Conservation (phyloP, 2,888 invertebrate species). For the Tipula unca region DNA sequence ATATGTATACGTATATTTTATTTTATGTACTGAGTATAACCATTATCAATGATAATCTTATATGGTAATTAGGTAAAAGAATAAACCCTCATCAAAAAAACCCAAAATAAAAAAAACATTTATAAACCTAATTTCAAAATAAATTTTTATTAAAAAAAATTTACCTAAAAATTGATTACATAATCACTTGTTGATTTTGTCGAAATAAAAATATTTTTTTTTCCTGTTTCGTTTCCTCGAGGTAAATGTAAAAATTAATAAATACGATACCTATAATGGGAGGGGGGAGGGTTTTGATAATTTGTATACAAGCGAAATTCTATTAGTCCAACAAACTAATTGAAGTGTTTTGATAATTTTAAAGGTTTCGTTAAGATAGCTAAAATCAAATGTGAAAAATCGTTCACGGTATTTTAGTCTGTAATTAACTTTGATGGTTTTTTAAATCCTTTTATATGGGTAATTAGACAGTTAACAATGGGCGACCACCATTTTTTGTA, state of each 20-base stretch:
- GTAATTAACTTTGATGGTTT: background rate
- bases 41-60: background rate
- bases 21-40: background rate
- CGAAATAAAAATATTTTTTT: background rate
- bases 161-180: background rate
- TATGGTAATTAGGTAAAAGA: conserved; percentile 4
- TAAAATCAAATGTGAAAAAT: background rate
- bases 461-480: background rate
- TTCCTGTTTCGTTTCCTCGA: background rate
- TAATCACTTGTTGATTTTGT: conserved; percentile 8
- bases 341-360: background rate
- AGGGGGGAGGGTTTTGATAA: background rate
- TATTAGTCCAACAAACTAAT: background rate
- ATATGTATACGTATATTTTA: background rate
- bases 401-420: background rate
- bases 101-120: background rate
- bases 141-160: background rate
- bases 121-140: background rate
- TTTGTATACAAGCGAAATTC: background rate
- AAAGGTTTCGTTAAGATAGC: background rate
- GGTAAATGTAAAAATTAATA: background rate
- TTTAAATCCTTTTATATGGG: background rate
- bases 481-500: background rate
- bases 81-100: background rate
- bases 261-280: background rate